Percentiles rank a stretch among this genome's conserved stretches.
Conservation (phyloP, 2,113 vertebrate genomes). For the Ictalurus punctatus region DNA sequence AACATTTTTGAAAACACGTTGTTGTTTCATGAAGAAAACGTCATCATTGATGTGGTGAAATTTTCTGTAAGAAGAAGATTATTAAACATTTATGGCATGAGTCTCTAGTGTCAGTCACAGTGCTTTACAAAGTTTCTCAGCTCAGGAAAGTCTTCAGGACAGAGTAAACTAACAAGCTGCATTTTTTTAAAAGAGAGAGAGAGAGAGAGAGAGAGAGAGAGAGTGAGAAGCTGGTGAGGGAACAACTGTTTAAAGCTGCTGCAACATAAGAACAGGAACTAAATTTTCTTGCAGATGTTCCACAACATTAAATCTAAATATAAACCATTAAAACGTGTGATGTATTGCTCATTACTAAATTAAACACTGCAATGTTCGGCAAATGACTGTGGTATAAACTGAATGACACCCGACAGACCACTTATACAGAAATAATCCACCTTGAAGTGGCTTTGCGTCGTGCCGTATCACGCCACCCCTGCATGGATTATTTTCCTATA, state of each 20-base stretch:
- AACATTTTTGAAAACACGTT: too few relatives aligned
- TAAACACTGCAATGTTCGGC: background rate
- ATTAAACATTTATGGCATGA: background rate
- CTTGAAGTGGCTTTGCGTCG: background rate
- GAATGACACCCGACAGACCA: background rate
- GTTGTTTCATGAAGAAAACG: background rate
- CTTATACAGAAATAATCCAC: background rate
- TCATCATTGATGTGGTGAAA: background rate
- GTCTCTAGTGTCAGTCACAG: background rate
- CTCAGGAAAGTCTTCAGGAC: too few relatives aligned
- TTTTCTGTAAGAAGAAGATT: background rate
- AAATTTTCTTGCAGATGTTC: background rate
- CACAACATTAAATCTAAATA: background rate
- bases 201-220: too few relatives aligned
- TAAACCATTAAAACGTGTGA: background rate
- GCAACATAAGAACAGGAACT: background rate
- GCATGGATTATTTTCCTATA: background rate
- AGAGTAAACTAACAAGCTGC: background rate
- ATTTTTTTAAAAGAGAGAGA: too few relatives aligned
- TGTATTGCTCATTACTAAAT: background rate
- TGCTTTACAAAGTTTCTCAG: too few relatives aligned
- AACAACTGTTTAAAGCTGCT: background rate
- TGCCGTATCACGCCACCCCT: background rate
- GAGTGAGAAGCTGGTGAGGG: background rate
- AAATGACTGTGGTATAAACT: background rate